phyloP scores from a whole-genome alignment of 1,140 invertebrate species.

The Drosophila erecta region DNA sequence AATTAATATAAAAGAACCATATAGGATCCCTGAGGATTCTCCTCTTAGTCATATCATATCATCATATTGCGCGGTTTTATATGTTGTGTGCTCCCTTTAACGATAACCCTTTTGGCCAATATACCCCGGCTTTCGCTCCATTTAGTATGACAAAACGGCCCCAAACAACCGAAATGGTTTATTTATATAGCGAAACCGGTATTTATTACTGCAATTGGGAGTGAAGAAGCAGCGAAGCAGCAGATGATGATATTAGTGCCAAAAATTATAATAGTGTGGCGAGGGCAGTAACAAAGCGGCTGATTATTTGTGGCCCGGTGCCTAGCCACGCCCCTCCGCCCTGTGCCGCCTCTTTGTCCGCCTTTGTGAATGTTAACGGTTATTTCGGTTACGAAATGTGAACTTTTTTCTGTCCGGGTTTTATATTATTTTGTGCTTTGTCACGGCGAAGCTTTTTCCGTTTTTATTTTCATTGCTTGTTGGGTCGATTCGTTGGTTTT shows the following conservation, averaged over 20 bases:
- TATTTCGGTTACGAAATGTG: conserved; percentile 76
- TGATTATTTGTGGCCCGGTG: conserved; percentile 54
- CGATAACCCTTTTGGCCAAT: conserved; percentile 15
- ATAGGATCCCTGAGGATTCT: background rate
- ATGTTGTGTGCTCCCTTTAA: background rate
- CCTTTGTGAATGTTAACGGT: conserved; percentile 69
- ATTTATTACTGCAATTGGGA: conserved; percentile 75
- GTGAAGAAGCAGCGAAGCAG: conserved; percentile 34
- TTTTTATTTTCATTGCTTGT: conserved; percentile 45
- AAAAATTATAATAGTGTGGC: conserved; percentile 64
- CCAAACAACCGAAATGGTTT: conserved; percentile 47
- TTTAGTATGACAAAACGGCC: conserved; percentile 31
- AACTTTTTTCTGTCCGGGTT: conserved; percentile 39
- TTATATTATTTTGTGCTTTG: conserved; percentile 60
- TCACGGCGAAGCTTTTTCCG: conserved; percentile 55
- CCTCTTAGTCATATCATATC: background rate
- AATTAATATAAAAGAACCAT: background rate
- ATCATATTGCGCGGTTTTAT: background rate
- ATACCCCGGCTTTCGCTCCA: conserved; percentile 25
- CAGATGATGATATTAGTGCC: conserved; percentile 69
- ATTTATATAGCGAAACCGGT: conserved; percentile 65
- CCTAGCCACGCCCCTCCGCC: conserved; percentile 2
- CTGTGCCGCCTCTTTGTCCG: conserved; percentile 1
- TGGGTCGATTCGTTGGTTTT: conserved; percentile 17
- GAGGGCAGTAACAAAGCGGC: conserved; percentile 54